A percentile compares a stretch with the other conserved stretches of the same genome.
These are phyloP conservation scores for Mactromeris polynyma DNA, from an alignment of 2,888 invertebrate genomes.

Conservation along the genomic window DNA sequence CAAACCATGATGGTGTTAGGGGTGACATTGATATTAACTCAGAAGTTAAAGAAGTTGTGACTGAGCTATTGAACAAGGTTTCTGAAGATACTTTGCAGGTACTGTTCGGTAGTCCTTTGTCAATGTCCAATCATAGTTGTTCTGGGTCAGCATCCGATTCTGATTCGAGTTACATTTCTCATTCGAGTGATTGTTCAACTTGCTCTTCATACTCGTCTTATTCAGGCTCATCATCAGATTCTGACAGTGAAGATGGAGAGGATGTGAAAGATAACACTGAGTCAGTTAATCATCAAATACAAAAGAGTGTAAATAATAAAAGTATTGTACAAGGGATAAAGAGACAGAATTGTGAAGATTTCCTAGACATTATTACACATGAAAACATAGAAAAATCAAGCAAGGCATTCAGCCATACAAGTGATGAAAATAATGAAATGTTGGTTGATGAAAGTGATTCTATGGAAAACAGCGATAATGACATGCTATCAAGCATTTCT, in stretches of 20 bases:
- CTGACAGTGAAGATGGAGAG: not conserved
- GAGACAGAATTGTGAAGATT: not conserved
- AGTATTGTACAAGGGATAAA: not conserved
- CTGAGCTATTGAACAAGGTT: not conserved
- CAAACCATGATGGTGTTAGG: not conserved
- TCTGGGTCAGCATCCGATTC: conserved; percentile 33
- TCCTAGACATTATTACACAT: not conserved
- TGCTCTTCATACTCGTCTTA: conserved; percentile 20
- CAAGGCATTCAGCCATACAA: not conserved
- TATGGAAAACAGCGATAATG: not conserved
- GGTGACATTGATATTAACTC: not conserved
- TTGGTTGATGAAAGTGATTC: not conserved
- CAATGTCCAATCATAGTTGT: conserved; percentile 34
- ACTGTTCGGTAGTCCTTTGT: conserved; percentile 41
- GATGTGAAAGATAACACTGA: not conserved
- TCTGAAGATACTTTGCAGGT: not conserved
- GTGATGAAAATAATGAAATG: not conserved
- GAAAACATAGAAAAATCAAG: not conserved
- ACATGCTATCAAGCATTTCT: not conserved
- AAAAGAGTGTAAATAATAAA: not conserved
- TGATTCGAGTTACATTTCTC: conserved; percentile 24
- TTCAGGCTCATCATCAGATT: conserved; percentile 19
- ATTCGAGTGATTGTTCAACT: conserved; percentile 29
- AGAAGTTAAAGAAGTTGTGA: not conserved
- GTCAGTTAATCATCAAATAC: not conserved